Percentiles rank a stretch among this genome's conserved stretches.
Evolutionary conservation across 2,888 invertebrate species (phyloP).

Genomic region (Drosophila greeni): DNA sequence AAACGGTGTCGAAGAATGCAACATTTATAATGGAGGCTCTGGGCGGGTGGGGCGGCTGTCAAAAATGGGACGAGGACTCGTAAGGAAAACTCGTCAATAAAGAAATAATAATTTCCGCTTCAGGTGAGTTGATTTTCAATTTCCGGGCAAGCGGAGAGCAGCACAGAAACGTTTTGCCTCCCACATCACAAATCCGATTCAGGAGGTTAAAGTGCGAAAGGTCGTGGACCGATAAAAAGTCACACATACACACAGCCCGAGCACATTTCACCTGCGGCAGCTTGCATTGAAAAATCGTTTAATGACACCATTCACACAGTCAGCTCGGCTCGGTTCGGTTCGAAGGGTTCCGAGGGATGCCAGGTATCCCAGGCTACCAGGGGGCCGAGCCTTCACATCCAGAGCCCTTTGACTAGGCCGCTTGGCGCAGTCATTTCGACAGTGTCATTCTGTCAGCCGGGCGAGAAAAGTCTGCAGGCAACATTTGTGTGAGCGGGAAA

Average conservation of each 20-base stretch:
- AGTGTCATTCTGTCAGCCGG: conserved; percentile 40
- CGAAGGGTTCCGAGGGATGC: not conserved
- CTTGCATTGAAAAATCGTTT: conserved; percentile 78
- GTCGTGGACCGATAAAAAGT: conserved; percentile 66
- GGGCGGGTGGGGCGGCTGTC: not conserved
- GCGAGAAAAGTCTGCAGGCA: conserved; percentile 53
- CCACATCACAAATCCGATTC: conserved; percentile 24
- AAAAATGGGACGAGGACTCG: conserved; percentile 1
- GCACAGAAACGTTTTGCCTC: conserved; percentile 37
- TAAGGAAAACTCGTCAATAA: conserved; percentile 57
- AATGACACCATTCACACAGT: conserved; percentile 76
- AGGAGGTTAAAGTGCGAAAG: conserved; percentile 57
- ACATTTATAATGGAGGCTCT: conserved; percentile 8
- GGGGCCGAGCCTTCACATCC: conserved; percentile 3
- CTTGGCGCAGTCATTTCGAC: conserved; percentile 50
- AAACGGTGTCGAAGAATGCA: conserved; percentile 20
- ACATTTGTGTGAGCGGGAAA: conserved; percentile 53
- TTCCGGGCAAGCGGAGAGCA: conserved; percentile 53
- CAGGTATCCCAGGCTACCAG: not conserved
- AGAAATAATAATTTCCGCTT: conserved; percentile 71
- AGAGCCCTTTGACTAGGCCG: conserved; percentile 18
- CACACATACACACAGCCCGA: conserved; percentile 29
- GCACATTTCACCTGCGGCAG: conserved; percentile 74
- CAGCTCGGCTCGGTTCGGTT: conserved; percentile 7
- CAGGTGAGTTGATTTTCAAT: conserved; percentile 69